These are phyloP conservation scores for Hypothenemus hampei DNA, from an alignment of 1,140 invertebrate species.

Conservation along the genomic window DNA sequence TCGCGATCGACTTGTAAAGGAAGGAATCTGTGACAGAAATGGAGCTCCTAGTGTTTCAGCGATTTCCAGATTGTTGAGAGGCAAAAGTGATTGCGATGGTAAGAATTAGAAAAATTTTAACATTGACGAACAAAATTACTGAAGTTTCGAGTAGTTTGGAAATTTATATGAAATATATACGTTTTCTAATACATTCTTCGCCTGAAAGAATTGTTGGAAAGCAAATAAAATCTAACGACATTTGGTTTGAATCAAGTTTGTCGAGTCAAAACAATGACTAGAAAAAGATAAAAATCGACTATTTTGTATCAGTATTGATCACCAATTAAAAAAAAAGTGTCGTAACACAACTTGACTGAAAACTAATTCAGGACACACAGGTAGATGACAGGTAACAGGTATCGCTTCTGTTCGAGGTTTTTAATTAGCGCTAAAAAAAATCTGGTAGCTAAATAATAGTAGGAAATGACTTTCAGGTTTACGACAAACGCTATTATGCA, in stretches of 20 bases:
- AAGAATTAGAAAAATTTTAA: too few relatives aligned
- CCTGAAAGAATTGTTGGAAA: too few relatives aligned
- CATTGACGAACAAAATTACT: neutral
- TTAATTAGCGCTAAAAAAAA: conserved; percentile 20
- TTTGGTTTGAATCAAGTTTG: too few relatives aligned
- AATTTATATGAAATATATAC: too few relatives aligned
- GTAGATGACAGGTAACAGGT: conserved; percentile 15
- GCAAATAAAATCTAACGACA: too few relatives aligned
- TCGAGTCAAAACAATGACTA: too few relatives aligned
- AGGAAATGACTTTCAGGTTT: conserved; percentile 23
- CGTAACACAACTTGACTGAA: too few relatives aligned
- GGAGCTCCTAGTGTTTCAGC: conserved; percentile 78
- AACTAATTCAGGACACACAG: too few relatives aligned
- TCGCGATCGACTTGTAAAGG: conserved; percentile 74
- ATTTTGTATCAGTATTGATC: too few relatives aligned
- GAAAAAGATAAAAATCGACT: too few relatives aligned
- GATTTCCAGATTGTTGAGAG: conserved; percentile 75
- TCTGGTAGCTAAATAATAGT: conserved; percentile 17
- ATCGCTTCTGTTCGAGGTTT: conserved; percentile 19
- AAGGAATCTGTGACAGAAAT: conserved; percentile 75
- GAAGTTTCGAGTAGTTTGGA: neutral
- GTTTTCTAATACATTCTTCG: too few relatives aligned
- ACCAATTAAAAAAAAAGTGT: too few relatives aligned
- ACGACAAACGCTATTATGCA: conserved; percentile 17
- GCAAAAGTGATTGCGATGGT: conserved; percentile 58